Evolutionary conservation across 2,888 invertebrate genomes (phyloP), one percentile per base, ranked within the genome.

Genomic region (Asteroscopus sphinx): DNA sequence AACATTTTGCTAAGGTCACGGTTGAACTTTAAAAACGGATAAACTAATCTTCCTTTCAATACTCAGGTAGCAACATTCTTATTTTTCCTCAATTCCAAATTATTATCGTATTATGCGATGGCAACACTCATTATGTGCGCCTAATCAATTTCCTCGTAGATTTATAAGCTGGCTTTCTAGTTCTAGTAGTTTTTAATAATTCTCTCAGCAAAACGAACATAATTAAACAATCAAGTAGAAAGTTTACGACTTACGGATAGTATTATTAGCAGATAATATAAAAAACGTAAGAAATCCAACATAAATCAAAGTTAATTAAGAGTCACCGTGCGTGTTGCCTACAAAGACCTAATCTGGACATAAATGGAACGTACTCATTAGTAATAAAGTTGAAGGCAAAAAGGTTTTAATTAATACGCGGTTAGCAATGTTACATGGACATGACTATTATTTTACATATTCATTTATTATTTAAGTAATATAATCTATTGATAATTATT

Each of bases 301-400:
- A 69, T 76, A 76, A 68, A 68, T 73, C 66, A 76, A 41, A 56
- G 59, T 54, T 73, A 58, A 73, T 73, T 66, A 65, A 58, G 41
- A 68, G 57, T 69, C 66, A 42, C 30, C 36, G 47, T 67, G 60
- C 69, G 73, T 75, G 81, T 76, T 73, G 68, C 79, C 45, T 54
- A 67, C 73, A 68, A 73, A 78, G 67, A 52, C 66, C 64, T 54
- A 80, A 75, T 73, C 74, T 73, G 63, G 68, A 76, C 77, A 45
- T 75, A 74, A 68, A 80, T 59, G 76, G 80, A 77, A 79, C 71
- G 67, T 68, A 77, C 48, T 79, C 66, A 77, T 77, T 80, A 77
- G 60, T 59, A 49, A 53, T 16, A 30, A 40, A 60, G 47, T 59
- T 48, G 41, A 64, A 60, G 30, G 73, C 70, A 79, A 81, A 78